Percentiles rank a stretch among this genome's conserved stretches.
These are phyloP conservation scores for Lymantria monacha DNA, from an alignment of 2,888 invertebrate genomes.

Conservation along the genomic window DNA sequence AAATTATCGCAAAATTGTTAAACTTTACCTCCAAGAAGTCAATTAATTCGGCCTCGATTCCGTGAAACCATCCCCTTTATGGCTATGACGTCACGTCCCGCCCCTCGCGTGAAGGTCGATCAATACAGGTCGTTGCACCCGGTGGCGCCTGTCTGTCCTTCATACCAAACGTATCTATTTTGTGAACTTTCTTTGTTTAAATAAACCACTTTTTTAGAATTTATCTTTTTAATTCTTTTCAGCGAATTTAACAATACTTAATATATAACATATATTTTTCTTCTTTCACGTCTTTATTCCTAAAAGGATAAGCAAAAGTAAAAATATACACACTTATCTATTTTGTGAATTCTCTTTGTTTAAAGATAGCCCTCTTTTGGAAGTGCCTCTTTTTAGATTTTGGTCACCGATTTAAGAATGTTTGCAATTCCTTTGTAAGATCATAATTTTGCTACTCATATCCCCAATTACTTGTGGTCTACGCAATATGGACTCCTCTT, in stretches of 20 bases:
- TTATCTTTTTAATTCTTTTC: background rate
- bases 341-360: background rate
- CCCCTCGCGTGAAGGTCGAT: slow-evolving; percentile 15
- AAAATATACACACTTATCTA: background rate
- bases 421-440: too few relatives aligned
- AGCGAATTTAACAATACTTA: too few relatives aligned
- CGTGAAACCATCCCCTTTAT: background rate
- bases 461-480: too few relatives aligned
- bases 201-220: slow-evolving; percentile 13
- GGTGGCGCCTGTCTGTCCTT: background rate
- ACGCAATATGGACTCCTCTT: too few relatives aligned
- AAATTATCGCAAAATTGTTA: too few relatives aligned
- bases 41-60: background rate
- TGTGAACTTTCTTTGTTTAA: background rate
- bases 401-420: too few relatives aligned
- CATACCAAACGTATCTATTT: background rate
- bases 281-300: too few relatives aligned
- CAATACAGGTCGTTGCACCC: slow-evolving; percentile 12
- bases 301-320: too few relatives aligned
- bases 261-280: background rate
- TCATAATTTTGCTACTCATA: too few relatives aligned
- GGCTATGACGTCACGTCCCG: slow-evolving; percentile 3
- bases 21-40: too few relatives aligned
- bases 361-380: too few relatives aligned
- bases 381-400: too few relatives aligned